phyloP scores from a whole-genome alignment of 2,113 vertebrate species.

The Cololabis saira region DNA sequence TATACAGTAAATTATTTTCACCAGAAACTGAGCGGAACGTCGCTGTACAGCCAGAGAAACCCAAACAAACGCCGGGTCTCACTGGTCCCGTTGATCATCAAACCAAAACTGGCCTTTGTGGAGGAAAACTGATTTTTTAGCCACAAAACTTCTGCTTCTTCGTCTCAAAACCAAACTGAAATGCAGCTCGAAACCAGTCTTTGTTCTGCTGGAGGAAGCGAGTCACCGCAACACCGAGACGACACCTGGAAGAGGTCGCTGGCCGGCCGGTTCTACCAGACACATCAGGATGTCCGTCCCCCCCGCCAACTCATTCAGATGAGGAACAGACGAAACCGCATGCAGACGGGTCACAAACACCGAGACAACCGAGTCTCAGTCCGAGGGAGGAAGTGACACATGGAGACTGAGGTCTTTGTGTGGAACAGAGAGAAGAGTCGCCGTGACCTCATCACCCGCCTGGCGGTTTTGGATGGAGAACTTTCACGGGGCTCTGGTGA shows the following conservation, averaged over 20 bases:
- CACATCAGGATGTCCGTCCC: background rate
- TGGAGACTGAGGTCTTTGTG: no score
- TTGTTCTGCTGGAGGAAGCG: slow-evolving; percentile 2
- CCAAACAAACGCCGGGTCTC: no score
- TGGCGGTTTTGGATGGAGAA: slow-evolving; percentile 60
- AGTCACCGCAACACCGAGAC: slow-evolving; percentile 14
- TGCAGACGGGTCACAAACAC: no score
- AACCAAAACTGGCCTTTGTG: no score
- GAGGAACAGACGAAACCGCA: slow-evolving; percentile 6
- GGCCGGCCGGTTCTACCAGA: slow-evolving; percentile 42
- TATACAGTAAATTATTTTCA: background rate
- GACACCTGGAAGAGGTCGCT: slow-evolving; percentile 29
- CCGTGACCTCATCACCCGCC: slow-evolving; percentile 50
- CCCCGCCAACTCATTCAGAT: slow-evolving; percentile 34
- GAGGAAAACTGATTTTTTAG: no score
- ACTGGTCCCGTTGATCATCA: no score
- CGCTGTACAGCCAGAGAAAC: no score
- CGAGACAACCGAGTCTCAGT: no score
- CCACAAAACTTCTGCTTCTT: no score
- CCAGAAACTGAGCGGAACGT: no score
- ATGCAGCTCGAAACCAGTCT: background rate
- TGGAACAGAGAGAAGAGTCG: slow-evolving; percentile 42
- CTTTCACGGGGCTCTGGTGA: slow-evolving; percentile 45
- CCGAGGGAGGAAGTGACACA: no score
- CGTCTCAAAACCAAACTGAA: no score